These are phyloP conservation scores for Stomatorhinus walkeri DNA, from an alignment of 2,797 vertebrate species.

Conservation along the genomic window DNA sequence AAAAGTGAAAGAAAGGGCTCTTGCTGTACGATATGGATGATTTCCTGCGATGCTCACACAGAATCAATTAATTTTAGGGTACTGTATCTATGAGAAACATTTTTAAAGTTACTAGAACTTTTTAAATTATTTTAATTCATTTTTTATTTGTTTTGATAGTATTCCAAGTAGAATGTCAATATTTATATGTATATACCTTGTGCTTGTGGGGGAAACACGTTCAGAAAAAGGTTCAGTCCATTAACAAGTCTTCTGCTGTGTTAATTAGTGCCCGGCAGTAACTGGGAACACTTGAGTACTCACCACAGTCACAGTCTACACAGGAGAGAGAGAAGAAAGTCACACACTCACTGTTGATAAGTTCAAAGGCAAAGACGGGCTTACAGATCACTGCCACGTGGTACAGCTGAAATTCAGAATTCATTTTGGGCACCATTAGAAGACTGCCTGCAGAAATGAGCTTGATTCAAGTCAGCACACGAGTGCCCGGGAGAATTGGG, in stretches of 20 bases:
- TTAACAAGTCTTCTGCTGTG: background rate
- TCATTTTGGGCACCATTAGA: background rate
- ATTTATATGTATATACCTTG: background rate
- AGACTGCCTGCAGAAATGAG: conserved; percentile 26
- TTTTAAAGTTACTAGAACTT: background rate
- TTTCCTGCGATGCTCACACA: background rate
- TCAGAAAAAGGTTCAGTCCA: background rate
- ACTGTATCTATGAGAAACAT: background rate
- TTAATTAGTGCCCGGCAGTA: background rate
- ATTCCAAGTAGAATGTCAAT: background rate
- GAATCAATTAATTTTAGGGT: background rate
- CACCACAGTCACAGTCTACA: background rate
- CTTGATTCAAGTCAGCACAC: conserved; percentile 47
- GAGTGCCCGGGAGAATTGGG: conserved; percentile 54
- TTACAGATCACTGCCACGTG: conserved; percentile 12
- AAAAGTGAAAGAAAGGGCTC: background rate
- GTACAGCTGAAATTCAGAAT: conserved; percentile 15
- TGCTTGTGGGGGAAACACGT: background rate
- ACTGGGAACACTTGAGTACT: background rate
- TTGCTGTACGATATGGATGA: background rate
- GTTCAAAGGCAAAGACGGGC: conserved; percentile 17
- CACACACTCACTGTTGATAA: background rate
- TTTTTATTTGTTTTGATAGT: background rate
- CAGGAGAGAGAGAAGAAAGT: background rate
- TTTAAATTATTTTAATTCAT: background rate